Percentiles rank a stretch among this genome's conserved stretches.
These are phyloP conservation scores for Altica lythri DNA, from an alignment of 2,888 invertebrate species.

Conservation along the genomic window DNA sequence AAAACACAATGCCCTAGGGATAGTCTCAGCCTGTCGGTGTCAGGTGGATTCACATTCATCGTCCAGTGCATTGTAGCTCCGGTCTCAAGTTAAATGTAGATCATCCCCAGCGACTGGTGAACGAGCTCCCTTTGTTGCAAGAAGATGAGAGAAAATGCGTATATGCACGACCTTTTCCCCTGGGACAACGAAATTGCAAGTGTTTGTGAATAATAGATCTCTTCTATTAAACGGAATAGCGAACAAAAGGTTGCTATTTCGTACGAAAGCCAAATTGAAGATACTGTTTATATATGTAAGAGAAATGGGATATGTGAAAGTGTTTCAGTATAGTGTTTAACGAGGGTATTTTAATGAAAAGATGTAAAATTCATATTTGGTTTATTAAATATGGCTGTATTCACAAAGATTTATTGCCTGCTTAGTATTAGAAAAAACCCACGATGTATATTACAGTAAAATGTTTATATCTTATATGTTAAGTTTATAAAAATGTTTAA, in stretches of 20 bases:
- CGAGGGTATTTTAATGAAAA: slow-evolving; percentile 18
- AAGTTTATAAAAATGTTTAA: too few species aligned
- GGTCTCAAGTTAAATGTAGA: slow-evolving; percentile 34
- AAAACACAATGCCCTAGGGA: slow-evolving; percentile 28
- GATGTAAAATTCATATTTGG: slow-evolving; percentile 1
- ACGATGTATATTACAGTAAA: too few species aligned
- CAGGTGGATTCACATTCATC: slow-evolving; percentile 33
- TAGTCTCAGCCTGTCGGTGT: slow-evolving; percentile 19
- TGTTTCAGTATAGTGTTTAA: slow-evolving; percentile 6
- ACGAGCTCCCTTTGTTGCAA: slow-evolving; percentile 27
- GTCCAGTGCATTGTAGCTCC: slow-evolving; percentile 35
- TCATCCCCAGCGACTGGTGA: slow-evolving; percentile 30
- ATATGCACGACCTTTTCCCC: slow-evolving; percentile 23
- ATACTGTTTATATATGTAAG: slow-evolving; percentile 18
- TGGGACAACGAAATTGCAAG: slow-evolving; percentile 38
- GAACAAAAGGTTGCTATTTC: slow-evolving; percentile 7
- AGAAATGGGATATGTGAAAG: slow-evolving; percentile 6
- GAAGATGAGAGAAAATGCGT: slow-evolving; percentile 29
- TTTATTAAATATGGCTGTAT: too few species aligned
- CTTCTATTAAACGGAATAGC: slow-evolving; percentile 39
- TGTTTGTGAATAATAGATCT: slow-evolving; percentile 44
- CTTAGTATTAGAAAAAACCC: too few species aligned
- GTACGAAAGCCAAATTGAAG: slow-evolving; percentile 13
- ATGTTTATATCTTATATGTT: too few species aligned
- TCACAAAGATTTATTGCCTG: too few species aligned